Conservation (phyloP, 2,797 vertebrate genomes). For the Anguilla obscura region DNA sequence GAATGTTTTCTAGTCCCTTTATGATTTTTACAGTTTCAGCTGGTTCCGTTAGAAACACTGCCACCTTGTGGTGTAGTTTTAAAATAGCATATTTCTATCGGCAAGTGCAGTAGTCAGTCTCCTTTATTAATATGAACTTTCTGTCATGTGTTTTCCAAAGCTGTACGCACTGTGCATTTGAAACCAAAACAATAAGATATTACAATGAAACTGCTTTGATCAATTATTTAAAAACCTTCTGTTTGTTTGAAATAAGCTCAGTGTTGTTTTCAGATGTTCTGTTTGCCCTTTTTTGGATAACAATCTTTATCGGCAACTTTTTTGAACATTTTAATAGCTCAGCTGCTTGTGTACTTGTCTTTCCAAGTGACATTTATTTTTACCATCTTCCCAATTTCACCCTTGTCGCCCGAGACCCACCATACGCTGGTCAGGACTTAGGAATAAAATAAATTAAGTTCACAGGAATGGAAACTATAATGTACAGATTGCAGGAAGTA, state of each 20-base stretch:
- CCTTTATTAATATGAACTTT: neutral
- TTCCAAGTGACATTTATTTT: too few relatives aligned
- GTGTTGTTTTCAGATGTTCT: neutral
- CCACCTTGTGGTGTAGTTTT: slow-evolving; percentile 61
- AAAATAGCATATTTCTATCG: slow-evolving; percentile 49
- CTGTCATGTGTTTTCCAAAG: neutral
- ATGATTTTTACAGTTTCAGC: neutral
- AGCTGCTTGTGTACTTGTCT: too few relatives aligned
- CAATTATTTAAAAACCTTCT: neutral
- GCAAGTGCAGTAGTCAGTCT: neutral
- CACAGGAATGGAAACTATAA: too few relatives aligned
- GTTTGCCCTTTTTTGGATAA: neutral
- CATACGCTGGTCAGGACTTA: too few relatives aligned
- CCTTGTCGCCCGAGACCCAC: too few relatives aligned
- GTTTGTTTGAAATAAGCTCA: too few relatives aligned
- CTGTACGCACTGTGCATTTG: neutral
- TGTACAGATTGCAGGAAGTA: neutral
- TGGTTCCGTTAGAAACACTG: slow-evolving; percentile 56
- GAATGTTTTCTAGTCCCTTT: neutral
- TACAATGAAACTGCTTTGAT: neutral
- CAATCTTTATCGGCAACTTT: neutral
- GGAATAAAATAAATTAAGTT: too few relatives aligned
- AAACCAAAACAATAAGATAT: neutral
- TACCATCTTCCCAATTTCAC: too few relatives aligned
- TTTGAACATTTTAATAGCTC: neutral